phyloP scores from a whole-genome alignment of 2,797 vertebrate genomes.

The Oreortyx pictus region DNA sequence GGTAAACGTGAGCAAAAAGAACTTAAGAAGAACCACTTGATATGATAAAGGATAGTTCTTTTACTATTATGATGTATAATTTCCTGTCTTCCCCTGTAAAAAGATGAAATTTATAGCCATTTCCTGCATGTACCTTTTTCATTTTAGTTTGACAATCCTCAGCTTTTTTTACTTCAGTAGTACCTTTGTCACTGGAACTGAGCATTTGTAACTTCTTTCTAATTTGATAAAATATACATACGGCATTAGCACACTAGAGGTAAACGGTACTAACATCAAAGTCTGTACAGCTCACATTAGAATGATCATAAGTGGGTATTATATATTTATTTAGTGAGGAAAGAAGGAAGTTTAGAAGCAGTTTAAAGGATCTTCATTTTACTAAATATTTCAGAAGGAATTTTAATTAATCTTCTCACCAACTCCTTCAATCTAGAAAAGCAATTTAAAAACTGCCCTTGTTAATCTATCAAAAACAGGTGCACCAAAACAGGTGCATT shows the following conservation, averaged over 20 bases:
- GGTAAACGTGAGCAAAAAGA: slow-evolving; percentile 65
- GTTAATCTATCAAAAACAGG: slow-evolving; percentile 14
- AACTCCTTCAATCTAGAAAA: neutral
- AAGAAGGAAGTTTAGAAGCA: neutral
- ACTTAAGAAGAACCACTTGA: slow-evolving; percentile 71
- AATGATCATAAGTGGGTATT: slow-evolving; percentile 49
- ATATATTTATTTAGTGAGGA: slow-evolving; percentile 45
- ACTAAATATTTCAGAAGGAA: slow-evolving; percentile 22
- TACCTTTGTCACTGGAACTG: slow-evolving; percentile 31
- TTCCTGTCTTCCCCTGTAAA: slow-evolving; percentile 63
- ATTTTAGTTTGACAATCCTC: slow-evolving; percentile 65
- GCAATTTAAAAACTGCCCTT: neutral
- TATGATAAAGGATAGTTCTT: slow-evolving; percentile 72
- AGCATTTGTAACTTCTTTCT: slow-evolving; percentile 59
- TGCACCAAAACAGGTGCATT: slow-evolving; percentile 11
- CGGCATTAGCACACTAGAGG: slow-evolving; percentile 1
- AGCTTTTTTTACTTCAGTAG: slow-evolving; percentile 31
- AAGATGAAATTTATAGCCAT: slow-evolving; percentile 71
- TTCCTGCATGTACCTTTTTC: slow-evolving; percentile 62
- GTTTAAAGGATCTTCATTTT: slow-evolving; percentile 35
- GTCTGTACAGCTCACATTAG: slow-evolving; percentile 3
- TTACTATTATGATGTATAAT: slow-evolving; percentile 69
- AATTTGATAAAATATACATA: slow-evolving; percentile 66
- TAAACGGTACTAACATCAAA: slow-evolving; percentile 54
- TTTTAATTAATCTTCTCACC: slow-evolving; percentile 49